A percentile compares a stretch with the other conserved stretches of the same genome.
phyloP scores from a whole-genome alignment of 1,140 invertebrate genomes.

The Platyscapa corneri region DNA sequence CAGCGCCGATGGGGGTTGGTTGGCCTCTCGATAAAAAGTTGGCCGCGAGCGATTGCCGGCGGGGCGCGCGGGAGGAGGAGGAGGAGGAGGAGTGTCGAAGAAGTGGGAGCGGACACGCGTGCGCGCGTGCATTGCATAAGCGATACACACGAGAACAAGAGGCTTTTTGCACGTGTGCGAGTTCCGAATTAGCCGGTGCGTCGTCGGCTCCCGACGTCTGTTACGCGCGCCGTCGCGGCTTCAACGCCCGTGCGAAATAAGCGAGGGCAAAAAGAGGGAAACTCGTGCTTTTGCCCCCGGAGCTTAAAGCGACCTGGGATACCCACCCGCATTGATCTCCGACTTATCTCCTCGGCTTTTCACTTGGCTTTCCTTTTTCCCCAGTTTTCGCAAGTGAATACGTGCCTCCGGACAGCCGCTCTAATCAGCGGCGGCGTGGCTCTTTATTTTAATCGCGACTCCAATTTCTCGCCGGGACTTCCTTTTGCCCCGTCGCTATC shows the following conservation, averaged over 20 bases:
- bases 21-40: no score
- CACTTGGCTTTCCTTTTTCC: background rate
- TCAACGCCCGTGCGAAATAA: background rate
- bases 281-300: background rate
- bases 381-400: background rate
- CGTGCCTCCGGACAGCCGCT: background rate
- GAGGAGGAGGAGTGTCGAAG: no score
- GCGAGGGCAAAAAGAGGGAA: background rate
- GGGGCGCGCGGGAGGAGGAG: no score
- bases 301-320: background rate
- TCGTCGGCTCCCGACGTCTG: no score
- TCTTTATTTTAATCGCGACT: no score
- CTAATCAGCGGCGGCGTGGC: background rate
- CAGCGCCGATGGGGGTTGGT: no score
- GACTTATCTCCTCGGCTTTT: background rate
- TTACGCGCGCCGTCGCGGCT: background rate
- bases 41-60: no score
- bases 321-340: background rate
- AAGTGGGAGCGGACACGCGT: no score
- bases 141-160: no score
- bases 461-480: no score
- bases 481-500: no score
- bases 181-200: slow-evolving; percentile 16
- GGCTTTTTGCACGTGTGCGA: background rate
- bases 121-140: no score